phyloP scores from a whole-genome alignment of 2,888 invertebrate genomes.

The Abrostola triplasia region DNA sequence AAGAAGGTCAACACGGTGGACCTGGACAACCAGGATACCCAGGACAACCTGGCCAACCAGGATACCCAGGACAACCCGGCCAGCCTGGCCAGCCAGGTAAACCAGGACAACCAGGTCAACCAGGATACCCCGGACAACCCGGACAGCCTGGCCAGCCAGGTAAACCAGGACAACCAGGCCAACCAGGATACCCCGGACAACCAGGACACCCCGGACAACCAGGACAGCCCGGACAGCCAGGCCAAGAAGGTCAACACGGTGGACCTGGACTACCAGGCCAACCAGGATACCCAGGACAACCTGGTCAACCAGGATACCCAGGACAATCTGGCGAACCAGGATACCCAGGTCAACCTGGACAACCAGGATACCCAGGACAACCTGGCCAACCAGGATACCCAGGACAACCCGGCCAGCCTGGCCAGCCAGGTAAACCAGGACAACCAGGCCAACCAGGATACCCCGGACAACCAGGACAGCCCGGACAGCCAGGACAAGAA shows the following conservation, averaged over 20 bases:
- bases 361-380: conserved; percentile 58
- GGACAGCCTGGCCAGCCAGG: conserved; percentile 16
- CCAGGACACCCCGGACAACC: conserved; percentile 67
- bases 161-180: conserved; percentile 47
- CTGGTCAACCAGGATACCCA: conserved; percentile 59
- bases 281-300: conserved; percentile 58
- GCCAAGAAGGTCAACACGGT: conserved; percentile 56
- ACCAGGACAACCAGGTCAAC: no score
- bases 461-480: conserved; percentile 9
- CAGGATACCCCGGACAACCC: conserved; percentile 26
- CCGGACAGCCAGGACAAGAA: no score
- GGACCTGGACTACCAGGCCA: conserved; percentile 56
- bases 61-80: not conserved
- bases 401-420: conserved; percentile 8
- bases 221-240: conserved; percentile 76
- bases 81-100: conserved; percentile 23
- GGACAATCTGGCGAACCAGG: conserved; percentile 51
- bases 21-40: not conserved
- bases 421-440: conserved; percentile 14
- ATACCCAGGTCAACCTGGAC: conserved; percentile 37
- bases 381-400: conserved; percentile 15
- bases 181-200: conserved; percentile 50
- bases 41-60: conserved; percentile 7
- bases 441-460: conserved; percentile 16
- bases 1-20: no score